Evolutionary conservation across 2,797 vertebrate genomes (phyloP), one percentile per base, ranked within the genome.

Genomic region (Chaunax sp.): DNA sequence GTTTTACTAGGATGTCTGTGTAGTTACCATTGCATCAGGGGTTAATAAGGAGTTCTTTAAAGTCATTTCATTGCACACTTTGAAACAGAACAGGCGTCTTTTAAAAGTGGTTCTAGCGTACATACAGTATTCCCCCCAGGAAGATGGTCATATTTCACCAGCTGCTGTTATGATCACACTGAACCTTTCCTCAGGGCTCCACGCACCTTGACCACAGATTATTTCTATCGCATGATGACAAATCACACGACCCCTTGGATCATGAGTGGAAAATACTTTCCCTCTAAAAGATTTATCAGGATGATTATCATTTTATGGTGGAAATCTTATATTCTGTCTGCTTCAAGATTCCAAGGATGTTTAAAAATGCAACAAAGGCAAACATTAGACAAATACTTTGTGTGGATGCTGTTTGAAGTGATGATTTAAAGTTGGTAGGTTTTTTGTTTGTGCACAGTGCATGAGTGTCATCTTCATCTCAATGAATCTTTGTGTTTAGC

Each of bases 101-200:
- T 64, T 51, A 38, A 77, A 77, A 78, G 47, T 52, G 69, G 65
- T 77, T 18, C 83, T 50, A 72, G 64, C 22, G 35, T 41, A 44
- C 61, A 64, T 23, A 35, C 4, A n/a, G n/a, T n/a, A 5, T 64
- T 5, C 9, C 75, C 70, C 75, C 4, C 12, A 26, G 69, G 61
- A 76, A 53, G 71, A 16, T 11, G 49, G 69, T 81, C 58, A 66
- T 76, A 65, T 85, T 89, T 88, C 83, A 86, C 55, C 58, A 60
- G 54, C 74, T 77, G 67, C 66, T 67, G 6, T 78, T 64, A 47
- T 57, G 20, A 40, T 18, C 46, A 30, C 16, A 43, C 33, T 73
- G 44, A 61, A 73, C 11, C 26, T 47, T 59, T 73, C 61, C 67
- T 40, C 9, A 40, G 61, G 59, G 64, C 57, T 41, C 51, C 8